phyloP scores from a whole-genome alignment of 1,140 invertebrate genomes.

The Drosophila kikkawai region DNA sequence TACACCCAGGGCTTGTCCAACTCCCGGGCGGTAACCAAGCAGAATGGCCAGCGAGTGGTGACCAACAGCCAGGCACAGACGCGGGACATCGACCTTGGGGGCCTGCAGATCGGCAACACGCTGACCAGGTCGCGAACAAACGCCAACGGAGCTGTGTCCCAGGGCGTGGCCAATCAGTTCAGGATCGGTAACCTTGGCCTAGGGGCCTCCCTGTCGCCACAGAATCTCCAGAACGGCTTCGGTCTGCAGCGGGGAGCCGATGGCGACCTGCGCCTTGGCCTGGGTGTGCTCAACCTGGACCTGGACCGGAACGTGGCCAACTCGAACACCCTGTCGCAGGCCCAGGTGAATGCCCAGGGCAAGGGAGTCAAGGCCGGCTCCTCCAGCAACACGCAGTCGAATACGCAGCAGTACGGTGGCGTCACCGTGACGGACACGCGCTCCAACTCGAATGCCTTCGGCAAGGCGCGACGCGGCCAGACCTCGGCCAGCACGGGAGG shows the following conservation, averaged over 20 bases:
- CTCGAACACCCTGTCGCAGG: constrained; percentile 56
- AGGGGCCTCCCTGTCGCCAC: constrained; percentile 64
- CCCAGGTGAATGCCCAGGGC: constrained; percentile 73
- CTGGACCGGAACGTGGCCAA: constrained; percentile 58
- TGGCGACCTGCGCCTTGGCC: constrained; percentile 61
- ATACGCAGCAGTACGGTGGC: constrained; percentile 61
- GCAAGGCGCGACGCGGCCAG: constrained; percentile 60
- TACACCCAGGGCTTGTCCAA: constrained; percentile 66
- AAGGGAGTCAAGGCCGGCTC: constrained; percentile 46
- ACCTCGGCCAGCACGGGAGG: constrained; percentile 67
- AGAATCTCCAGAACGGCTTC: constrained; percentile 72
- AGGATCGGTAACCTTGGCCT: constrained; percentile 69
- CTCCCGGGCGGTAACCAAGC: constrained; percentile 67
- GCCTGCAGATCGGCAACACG: constrained; percentile 74
- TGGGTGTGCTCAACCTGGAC: constrained; percentile 72
- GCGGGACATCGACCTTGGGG: constrained; percentile 63
- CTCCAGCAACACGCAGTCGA: constrained; percentile 57
- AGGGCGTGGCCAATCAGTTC: constrained; percentile 70
- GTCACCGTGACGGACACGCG: constrained; percentile 62
- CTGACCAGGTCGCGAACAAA: constrained; percentile 67
- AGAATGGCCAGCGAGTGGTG: constrained; percentile 66
- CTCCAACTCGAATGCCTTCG: constrained; percentile 72
- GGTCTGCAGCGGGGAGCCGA: constrained; percentile 68
- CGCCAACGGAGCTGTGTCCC: constrained; percentile 60
- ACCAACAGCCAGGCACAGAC: constrained; percentile 67